Conservation (phyloP, 2,888 invertebrate genomes). For the Acrocyrtus sp. region DNA sequence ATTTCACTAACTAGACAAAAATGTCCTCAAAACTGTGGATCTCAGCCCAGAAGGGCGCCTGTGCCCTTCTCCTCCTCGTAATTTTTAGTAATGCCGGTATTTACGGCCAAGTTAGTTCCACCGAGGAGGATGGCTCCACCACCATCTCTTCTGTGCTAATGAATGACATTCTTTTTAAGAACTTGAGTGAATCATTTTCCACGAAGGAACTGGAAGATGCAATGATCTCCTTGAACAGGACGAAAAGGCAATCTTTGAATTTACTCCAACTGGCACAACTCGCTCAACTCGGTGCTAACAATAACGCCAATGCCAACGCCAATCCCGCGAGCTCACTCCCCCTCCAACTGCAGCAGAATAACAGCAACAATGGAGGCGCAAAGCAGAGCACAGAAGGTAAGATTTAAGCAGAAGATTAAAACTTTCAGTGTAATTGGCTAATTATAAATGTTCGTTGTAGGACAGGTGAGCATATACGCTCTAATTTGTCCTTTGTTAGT, state of each 20-base stretch:
- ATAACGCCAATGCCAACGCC: not conserved
- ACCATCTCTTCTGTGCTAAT: not conserved
- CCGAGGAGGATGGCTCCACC: not conserved
- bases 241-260: slow-evolving; percentile 36
- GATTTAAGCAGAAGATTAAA: slow-evolving; percentile 1
- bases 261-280: slow-evolving; percentile 30
- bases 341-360: slow-evolving; percentile 1
- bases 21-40: slow-evolving; percentile 20
- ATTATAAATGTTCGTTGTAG: no score
- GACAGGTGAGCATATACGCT: no score
- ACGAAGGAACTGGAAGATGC: slow-evolving; percentile 29
- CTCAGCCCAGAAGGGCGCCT: slow-evolving; percentile 21
- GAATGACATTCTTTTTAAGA: slow-evolving; percentile 32
- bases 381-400: slow-evolving; percentile 3
- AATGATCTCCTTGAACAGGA: slow-evolving; percentile 34
- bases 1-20: no score
- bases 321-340: not conserved
- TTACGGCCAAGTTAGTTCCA: not conserved
- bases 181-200: slow-evolving; percentile 35
- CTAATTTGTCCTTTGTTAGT: not conserved
- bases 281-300: slow-evolving; percentile 22
- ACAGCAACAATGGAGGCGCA: slow-evolving; percentile 4
- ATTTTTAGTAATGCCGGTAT: not conserved
- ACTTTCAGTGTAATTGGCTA: slow-evolving; percentile 6
- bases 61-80: not conserved